A percentile compares a stretch with the other conserved stretches of the same genome.
phyloP scores from a whole-genome alignment of 1,140 invertebrate species.

The Neotoxoptera formosana region DNA sequence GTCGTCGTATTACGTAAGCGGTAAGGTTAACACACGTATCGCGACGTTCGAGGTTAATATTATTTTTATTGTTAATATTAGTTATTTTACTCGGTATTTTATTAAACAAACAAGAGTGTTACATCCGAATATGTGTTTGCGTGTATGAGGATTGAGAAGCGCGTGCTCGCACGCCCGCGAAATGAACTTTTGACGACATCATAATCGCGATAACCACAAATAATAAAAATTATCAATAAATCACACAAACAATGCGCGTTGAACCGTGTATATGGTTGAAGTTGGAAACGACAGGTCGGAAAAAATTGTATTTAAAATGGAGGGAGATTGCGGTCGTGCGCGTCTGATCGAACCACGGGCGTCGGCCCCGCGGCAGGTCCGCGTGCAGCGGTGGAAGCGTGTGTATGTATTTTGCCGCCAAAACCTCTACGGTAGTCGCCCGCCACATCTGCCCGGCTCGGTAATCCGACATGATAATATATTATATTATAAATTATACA shows the following conservation, averaged over 20 bases:
- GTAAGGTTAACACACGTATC: not conserved
- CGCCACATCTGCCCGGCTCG: not conserved
- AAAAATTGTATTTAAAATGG: conserved; percentile 39
- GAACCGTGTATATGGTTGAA: not conserved
- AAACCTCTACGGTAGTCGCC: not conserved
- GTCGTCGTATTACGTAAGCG: not conserved
- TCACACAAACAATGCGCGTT: not conserved
- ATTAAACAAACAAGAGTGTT: not conserved
- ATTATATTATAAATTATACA: conserved; percentile 29
- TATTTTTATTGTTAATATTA: not conserved
- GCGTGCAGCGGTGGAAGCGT: not conserved
- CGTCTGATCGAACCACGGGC: not conserved
- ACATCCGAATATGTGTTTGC: too few species aligned
- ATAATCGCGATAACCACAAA: not conserved
- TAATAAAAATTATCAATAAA: not conserved
- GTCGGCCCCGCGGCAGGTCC: not conserved
- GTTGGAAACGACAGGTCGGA: conserved; percentile 15
- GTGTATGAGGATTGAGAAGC: too few species aligned
- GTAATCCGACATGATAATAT: conserved; percentile 17
- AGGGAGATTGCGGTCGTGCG: not conserved
- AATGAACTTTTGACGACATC: not conserved
- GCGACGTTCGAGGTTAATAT: not conserved
- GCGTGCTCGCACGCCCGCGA: not conserved
- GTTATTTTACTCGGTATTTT: not conserved
- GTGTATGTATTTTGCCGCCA: conserved; percentile 28